phyloP scores from a whole-genome alignment of 2,113 vertebrate genomes.

The human (Homo sapiens) region DNA sequence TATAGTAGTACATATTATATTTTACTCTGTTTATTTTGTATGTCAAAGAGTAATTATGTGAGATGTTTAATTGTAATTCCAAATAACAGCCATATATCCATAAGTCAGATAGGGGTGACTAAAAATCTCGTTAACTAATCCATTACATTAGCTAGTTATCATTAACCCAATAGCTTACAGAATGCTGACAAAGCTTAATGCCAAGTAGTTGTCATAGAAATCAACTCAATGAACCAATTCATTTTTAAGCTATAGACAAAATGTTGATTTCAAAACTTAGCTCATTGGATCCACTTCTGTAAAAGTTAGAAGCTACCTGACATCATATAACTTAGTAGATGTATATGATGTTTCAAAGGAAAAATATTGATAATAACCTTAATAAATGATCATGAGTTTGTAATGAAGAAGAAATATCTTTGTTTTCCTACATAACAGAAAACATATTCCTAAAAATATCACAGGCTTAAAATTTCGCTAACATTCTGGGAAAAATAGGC shows the following conservation, averaged over 20 bases:
- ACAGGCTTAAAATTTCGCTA: not conserved
- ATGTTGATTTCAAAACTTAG: not conserved
- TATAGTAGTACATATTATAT: not conserved
- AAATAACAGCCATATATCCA: not conserved
- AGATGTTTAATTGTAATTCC: constrained; percentile 41
- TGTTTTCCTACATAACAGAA: not conserved
- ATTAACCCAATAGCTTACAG: not conserved
- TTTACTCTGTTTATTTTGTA: constrained; percentile 34
- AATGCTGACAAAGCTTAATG: constrained; percentile 34
- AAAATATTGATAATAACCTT: not conserved
- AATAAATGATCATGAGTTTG: not conserved
- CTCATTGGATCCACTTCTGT: not conserved
- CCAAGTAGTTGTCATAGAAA: not conserved
- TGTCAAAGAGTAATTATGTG: not conserved
- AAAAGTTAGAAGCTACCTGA: not conserved
- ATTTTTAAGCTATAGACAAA: constrained; percentile 27
- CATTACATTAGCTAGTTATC: constrained; percentile 27
- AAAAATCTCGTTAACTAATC: constrained; percentile 23
- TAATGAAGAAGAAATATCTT: not conserved
- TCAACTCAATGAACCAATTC: constrained; percentile 30
- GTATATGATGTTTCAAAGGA: not conserved
- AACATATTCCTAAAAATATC: not conserved
- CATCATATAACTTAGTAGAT: not conserved
- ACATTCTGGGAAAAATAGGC: not conserved
- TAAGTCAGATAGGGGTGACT: constrained; percentile 2